Evolutionary conservation across 2,797 vertebrate genomes (phyloP).

Genomic region (Delichon dasypus): DNA sequence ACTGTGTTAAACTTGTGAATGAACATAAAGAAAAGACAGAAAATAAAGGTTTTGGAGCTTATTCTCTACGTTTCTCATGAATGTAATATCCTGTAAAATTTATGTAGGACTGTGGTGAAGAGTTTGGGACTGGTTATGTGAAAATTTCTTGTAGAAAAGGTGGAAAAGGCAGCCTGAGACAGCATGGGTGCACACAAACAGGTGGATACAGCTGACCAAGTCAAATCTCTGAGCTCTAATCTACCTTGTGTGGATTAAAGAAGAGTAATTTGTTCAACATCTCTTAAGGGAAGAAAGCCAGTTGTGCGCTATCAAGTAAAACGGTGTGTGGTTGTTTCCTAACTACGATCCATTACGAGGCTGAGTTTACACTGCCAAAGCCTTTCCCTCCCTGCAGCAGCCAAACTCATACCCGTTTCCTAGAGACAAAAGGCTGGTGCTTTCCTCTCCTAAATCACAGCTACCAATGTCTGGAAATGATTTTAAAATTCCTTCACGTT

Average conservation of each 20-base stretch:
- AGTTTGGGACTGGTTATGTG: neutral
- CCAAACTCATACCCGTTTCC: constrained; percentile 44
- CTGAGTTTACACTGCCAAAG: constrained; percentile 54
- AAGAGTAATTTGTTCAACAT: constrained; percentile 70
- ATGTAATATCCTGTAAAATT: neutral
- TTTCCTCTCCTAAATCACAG: constrained; percentile 31
- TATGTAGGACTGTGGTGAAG: neutral
- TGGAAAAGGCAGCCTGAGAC: neutral
- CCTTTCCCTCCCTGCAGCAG: constrained; percentile 46
- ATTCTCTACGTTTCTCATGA: neutral
- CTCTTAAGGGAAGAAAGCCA: constrained; percentile 48
- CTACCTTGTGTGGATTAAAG: constrained; percentile 74
- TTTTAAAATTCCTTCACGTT: constrained; percentile 68
- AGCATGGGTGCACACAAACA: neutral
- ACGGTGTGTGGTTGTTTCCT: constrained; percentile 58
- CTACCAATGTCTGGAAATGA: constrained; percentile 67
- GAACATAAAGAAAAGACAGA: neutral
- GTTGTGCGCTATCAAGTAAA: constrained; percentile 27
- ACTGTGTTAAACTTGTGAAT: neutral
- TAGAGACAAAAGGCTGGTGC: constrained; percentile 24
- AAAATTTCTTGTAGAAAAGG: neutral
- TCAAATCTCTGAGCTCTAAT: constrained; percentile 57
- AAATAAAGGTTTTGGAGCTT: neutral
- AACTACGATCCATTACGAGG: constrained; percentile 30
- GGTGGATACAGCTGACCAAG: constrained; percentile 52